Base-by-base conservation (phyloP, 2,797 vertebrate species). In the Gymnoscopelus microlampas region DNA sequence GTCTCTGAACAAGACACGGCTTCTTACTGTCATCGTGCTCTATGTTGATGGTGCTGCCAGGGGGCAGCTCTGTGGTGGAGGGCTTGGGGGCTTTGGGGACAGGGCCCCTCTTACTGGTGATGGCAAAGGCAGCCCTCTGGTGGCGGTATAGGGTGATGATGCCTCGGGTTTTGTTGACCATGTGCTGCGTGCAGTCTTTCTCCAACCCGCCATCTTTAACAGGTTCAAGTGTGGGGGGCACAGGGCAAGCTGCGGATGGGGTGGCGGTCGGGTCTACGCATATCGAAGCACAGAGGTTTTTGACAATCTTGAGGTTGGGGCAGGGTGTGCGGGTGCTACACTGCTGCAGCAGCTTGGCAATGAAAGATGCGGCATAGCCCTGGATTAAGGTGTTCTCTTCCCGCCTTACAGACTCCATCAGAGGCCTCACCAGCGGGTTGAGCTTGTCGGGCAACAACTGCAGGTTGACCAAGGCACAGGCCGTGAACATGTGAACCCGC, bases 71-170 rank as follows among this genome's bases (percentile, higher is more conserved):
- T 26, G 93, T 94, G 71, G 93, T 85, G 58, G 96, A 92, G 66
- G 93, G 88, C 89, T 96, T 98, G 2, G 95, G 91, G 19, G 95
- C 93, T 92, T 96, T 98, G 2, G 98, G 98, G 24, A 95, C 93
- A 39, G 98, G 98, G 44, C 98, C 98, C 80, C 98, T 93, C 47
- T 98, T 96, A 88, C 98, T 99, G 54, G 98, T 99, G 82, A 99
- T 95, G 66, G 97, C 97, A 85, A 99, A 99, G 0, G 98, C 98
- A 80, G 97, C 98, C 93, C 95, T 97, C 87, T 99, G 98, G 87
- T 97, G 97, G 48, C 96, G 95, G 81, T 99, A 99, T 13, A 99
- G 89, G 0, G 98, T 99, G 87, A 99, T 98, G 85, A 99, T 99
- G 63, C 98, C 98, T 77, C 91, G 91, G 15, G 95, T 95, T 89